Evolutionary conservation across 2,797 vertebrate species (phyloP).

Genomic region (Oreochromis grahami): DNA sequence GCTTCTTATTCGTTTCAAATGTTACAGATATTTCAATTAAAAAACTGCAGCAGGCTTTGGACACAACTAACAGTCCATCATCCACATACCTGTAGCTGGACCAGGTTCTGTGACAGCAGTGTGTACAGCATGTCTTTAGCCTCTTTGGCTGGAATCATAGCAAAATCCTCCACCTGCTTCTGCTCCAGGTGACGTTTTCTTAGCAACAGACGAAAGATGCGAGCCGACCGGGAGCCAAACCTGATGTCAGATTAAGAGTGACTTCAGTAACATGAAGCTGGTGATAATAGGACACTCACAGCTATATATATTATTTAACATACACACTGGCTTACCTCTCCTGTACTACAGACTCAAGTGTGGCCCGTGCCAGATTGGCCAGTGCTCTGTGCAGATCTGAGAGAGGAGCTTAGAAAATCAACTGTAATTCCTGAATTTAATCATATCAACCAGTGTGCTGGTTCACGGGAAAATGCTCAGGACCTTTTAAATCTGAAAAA

Average conservation of each 20-base stretch:
- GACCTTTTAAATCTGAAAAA: slow-evolving; percentile 37
- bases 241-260: slow-evolving; percentile 51
- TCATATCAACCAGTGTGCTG: neutral
- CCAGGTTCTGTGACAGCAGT: slow-evolving; percentile 88
- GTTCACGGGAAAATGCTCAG: neutral
- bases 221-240: slow-evolving; percentile 89
- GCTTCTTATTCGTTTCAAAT: neutral
- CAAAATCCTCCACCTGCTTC: slow-evolving; percentile 98
- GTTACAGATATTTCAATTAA: neutral
- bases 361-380: slow-evolving; percentile 86
- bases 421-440: neutral
- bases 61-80: neutral
- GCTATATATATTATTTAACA: neutral
- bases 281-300: neutral
- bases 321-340: slow-evolving; percentile 78
- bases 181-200: slow-evolving; percentile 92
- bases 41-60: neutral
- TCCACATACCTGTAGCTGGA: slow-evolving; percentile 84
- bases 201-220: slow-evolving; percentile 87
- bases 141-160: slow-evolving; percentile 97
- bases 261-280: neutral
- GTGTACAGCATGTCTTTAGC: slow-evolving; percentile 97
- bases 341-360: slow-evolving; percentile 89
- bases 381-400: slow-evolving; percentile 86
- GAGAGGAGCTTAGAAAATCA: slow-evolving; percentile 62